Conservation (phyloP, 2,888 invertebrate genomes). For the Pinctada fucata region DNA sequence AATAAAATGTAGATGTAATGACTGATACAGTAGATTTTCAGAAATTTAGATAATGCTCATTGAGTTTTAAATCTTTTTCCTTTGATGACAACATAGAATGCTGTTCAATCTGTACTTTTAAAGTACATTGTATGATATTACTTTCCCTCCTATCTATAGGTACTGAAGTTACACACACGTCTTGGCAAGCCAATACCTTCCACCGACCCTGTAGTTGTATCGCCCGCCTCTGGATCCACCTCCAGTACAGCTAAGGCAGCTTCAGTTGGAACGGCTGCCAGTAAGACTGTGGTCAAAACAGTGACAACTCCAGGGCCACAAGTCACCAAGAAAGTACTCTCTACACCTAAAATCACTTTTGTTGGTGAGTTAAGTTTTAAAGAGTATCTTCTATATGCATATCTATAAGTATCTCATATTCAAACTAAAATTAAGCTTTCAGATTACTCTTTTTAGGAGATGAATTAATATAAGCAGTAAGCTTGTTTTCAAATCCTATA, state of each 20-base stretch:
- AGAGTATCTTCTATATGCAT: conserved; percentile 2
- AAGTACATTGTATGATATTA: not conserved
- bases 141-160: conserved; percentile 73
- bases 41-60: no score
- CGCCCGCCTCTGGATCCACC: conserved; percentile 54
- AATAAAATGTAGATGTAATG: no score
- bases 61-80: no score
- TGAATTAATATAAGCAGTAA: no score
- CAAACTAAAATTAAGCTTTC: no score
- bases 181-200: conserved; percentile 98
- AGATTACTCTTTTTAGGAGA: no score
- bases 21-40: no score
- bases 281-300: conserved; percentile 41
- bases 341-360: conserved; percentile 90
- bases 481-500: no score
- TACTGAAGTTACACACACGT: conserved; percentile 95
- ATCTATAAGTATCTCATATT: not conserved
- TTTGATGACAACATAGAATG: no score
- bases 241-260: conserved; percentile 53
- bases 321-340: conserved; percentile 77
- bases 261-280: conserved; percentile 40
- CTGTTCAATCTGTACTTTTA: not conserved
- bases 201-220: conserved; percentile 92
- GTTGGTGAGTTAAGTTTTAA: conserved; percentile 79
- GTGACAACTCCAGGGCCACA: conserved; percentile 26